phyloP scores from a whole-genome alignment of 1,140 invertebrate species.

The Rhyacophila brunnea region DNA sequence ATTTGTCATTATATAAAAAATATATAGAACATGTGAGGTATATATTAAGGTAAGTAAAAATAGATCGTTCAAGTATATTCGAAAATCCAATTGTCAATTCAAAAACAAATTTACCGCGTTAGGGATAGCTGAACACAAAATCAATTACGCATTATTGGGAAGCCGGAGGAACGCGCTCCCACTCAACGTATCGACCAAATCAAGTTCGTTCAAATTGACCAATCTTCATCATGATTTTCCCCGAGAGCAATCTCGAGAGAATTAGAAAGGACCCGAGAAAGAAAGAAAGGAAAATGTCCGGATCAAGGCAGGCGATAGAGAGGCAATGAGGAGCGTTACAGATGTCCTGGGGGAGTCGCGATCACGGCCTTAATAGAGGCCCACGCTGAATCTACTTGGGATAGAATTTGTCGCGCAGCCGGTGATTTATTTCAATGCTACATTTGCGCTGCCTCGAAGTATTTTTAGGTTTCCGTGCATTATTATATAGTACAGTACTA shows the following conservation, averaged over 20 bases:
- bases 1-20: no score
- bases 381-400: conserved; percentile 19
- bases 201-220: conserved; percentile 8
- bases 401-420: conserved; percentile 15
- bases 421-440: conserved; percentile 28
- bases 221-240: conserved; percentile 16
- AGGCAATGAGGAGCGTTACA: conserved; percentile 6
- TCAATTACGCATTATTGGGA: no score
- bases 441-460: not conserved
- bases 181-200: conserved; percentile 2
- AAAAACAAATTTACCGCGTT: no score
- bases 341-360: conserved; percentile 15
- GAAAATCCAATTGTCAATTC: no score
- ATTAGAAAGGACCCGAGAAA: conserved; percentile 8
- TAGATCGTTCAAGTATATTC: no score
- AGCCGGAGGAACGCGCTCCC: not conserved
- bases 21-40: no score
- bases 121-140: no score
- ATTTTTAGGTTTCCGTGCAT: not conserved
- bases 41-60: no score
- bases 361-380: conserved; percentile 20
- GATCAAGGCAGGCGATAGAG: not conserved
- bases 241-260: conserved; percentile 9
- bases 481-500: not conserved
- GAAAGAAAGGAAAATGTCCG: conserved; percentile 13